phyloP scores from a whole-genome alignment of 2,797 vertebrate genomes.

The Momotus momota region DNA sequence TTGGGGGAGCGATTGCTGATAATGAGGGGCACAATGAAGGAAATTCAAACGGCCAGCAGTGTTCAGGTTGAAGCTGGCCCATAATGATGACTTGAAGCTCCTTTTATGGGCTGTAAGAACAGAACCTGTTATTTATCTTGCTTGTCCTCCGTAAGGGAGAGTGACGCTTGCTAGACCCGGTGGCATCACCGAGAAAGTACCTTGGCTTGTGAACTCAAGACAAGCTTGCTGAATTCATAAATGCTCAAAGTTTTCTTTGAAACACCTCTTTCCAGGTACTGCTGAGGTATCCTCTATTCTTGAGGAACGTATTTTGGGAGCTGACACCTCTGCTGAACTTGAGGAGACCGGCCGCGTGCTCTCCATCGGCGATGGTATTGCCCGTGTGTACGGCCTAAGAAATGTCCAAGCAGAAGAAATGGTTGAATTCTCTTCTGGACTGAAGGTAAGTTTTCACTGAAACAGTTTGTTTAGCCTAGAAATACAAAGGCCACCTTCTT shows the following conservation, averaged over 20 bases:
- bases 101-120: neutral
- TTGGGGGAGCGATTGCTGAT: neutral
- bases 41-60: accelerated
- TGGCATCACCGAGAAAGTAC: too few species aligned
- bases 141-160: too few species aligned
- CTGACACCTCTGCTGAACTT: conserved; percentile 90
- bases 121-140: neutral
- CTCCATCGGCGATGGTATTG: conserved; percentile 97
- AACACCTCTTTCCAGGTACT: conserved; percentile 73
- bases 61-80: neutral
- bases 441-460: conserved; percentile 84
- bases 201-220: neutral
- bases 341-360: conserved; percentile 96
- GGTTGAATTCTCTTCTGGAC: conserved; percentile 98
- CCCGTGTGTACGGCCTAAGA: conserved; percentile 94
- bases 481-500: accelerated
- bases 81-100: neutral
- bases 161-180: neutral
- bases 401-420: conserved; percentile 99
- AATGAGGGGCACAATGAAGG: neutral
- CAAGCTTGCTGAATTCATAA: neutral
- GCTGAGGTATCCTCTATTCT: conserved; percentile 95
- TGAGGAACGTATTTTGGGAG: conserved; percentile 94
- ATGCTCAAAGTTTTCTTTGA: accelerated
- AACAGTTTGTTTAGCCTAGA: neutral